Conservation (phyloP, 2,888 invertebrate species). For the Hylaea fasciaria region DNA sequence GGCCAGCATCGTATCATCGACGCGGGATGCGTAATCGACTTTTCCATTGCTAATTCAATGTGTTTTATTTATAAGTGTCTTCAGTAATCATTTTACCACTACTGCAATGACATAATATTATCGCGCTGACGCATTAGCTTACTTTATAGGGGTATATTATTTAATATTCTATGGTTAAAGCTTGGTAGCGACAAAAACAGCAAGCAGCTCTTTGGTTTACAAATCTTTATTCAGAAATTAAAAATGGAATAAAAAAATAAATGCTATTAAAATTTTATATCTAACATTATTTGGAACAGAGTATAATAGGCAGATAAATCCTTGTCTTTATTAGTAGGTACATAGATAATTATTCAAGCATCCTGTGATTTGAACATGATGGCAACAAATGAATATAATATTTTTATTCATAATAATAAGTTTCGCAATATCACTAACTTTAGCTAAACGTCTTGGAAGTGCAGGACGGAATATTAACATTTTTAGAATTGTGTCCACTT, state of each 20-base stretch:
- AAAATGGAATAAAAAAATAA: slow-evolving; percentile 37
- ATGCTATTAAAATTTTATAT: slow-evolving; percentile 29
- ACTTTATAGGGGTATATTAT: not conserved
- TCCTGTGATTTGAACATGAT: not conserved
- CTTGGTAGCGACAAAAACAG: too few relatives aligned
- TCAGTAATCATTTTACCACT: too few relatives aligned
- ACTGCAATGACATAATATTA: not conserved
- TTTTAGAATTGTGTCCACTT: not conserved
- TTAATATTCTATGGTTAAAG: too few relatives aligned
- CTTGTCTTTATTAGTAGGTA: not conserved
- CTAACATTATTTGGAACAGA: slow-evolving; percentile 7
- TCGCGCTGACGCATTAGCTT: not conserved
- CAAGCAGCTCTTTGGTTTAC: slow-evolving; percentile 5
- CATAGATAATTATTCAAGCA: not conserved
- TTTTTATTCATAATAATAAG: not conserved
- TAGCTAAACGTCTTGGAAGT: slow-evolving; percentile 3
- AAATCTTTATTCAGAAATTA: slow-evolving; percentile 28
- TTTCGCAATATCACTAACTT: slow-evolving; percentile 15
- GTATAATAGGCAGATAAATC: slow-evolving; percentile 5
- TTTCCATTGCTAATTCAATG: too few relatives aligned
- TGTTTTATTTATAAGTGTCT: too few relatives aligned
- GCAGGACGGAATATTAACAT: not conserved
- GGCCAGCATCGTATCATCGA: too few relatives aligned
- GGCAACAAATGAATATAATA: not conserved
- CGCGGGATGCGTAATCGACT: too few relatives aligned